Evolutionary conservation across 2,888 invertebrate species (phyloP).

Genomic region (Cheilosia soror): DNA sequence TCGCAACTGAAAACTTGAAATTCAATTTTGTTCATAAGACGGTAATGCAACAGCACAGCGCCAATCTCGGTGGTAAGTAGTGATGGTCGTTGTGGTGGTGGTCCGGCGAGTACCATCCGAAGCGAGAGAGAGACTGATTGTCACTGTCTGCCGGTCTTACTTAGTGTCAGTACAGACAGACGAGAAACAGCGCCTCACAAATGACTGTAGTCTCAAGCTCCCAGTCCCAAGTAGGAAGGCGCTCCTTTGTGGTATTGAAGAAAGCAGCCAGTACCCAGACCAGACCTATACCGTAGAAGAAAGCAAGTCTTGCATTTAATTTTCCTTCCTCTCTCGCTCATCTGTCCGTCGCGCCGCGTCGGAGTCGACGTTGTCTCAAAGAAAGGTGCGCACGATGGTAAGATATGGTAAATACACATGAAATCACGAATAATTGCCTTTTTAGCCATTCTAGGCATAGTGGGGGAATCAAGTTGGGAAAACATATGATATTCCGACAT

Average conservation of each 20-base stretch:
- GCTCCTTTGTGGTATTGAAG: conserved; percentile 53
- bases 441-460: conserved; percentile 59
- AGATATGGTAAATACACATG: conserved; percentile 72
- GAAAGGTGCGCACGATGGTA: conserved; percentile 66
- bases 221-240: conserved; percentile 7
- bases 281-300: conserved; percentile 49
- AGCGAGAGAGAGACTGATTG: conserved; percentile 67
- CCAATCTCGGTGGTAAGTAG: conserved; percentile 33
- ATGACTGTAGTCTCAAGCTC: too few species aligned
- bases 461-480: conserved; percentile 55
- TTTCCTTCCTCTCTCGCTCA: conserved; percentile 49
- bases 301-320: conserved; percentile 69
- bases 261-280: conserved; percentile 42
- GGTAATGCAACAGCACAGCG: conserved; percentile 43
- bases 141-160: conserved; percentile 64
- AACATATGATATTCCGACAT: conserved; percentile 61
- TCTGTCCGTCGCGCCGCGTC: conserved; percentile 12
- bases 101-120: conserved; percentile 47
- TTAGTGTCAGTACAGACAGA: conserved; percentile 28
- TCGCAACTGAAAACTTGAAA: conserved; percentile 68
- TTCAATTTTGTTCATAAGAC: conserved; percentile 64
- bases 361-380: conserved; percentile 37
- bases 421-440: conserved; percentile 73
- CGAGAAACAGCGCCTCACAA: conserved; percentile 1
- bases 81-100: conserved; percentile 45